Conservation (phyloP, 2,888 invertebrate species). For the Malachius bipustulatus region DNA sequence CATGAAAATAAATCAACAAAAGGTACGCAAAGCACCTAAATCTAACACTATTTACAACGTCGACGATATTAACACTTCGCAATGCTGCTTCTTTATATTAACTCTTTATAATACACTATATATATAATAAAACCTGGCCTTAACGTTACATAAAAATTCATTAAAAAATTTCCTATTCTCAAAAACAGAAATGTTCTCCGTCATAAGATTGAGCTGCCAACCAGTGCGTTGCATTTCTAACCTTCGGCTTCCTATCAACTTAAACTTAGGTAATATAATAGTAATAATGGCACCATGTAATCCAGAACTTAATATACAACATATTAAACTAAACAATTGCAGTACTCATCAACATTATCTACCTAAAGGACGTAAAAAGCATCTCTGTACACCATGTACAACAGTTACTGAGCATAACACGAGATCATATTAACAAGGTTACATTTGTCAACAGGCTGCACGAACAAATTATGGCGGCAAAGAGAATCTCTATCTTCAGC, state of each 20-base stretch:
- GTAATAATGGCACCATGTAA: too few relatives aligned
- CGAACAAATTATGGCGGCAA: slow-evolving; percentile 29
- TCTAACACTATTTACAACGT: slow-evolving; percentile 31
- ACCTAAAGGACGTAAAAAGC: slow-evolving; percentile 28
- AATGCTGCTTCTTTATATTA: slow-evolving; percentile 27
- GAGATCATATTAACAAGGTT: slow-evolving; percentile 37
- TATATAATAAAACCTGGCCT: slow-evolving; percentile 28
- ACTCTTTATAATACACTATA: slow-evolving; percentile 33
- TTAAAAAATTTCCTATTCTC: slow-evolving; percentile 24
- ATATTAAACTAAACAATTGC: too few relatives aligned
- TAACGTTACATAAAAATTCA: slow-evolving; percentile 30
- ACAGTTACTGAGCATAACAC: slow-evolving; percentile 37
- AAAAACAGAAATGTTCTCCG: slow-evolving; percentile 13
- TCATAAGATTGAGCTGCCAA: slow-evolving; percentile 25
- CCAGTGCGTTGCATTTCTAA: too few relatives aligned
- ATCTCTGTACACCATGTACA: slow-evolving; percentile 31
- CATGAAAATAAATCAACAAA: slow-evolving; percentile 32
- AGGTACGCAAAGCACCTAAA: slow-evolving; percentile 35
- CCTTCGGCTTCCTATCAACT: too few relatives aligned
- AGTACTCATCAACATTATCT: too few relatives aligned
- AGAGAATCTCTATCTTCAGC: slow-evolving; percentile 19
- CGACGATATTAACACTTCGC: slow-evolving; percentile 25
- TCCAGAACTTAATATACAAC: too few relatives aligned
- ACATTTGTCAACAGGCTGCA: slow-evolving; percentile 28
- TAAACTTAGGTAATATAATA: too few relatives aligned